Base-by-base conservation (phyloP, 2,888 invertebrate species). In the Cheilosia soror region DNA sequence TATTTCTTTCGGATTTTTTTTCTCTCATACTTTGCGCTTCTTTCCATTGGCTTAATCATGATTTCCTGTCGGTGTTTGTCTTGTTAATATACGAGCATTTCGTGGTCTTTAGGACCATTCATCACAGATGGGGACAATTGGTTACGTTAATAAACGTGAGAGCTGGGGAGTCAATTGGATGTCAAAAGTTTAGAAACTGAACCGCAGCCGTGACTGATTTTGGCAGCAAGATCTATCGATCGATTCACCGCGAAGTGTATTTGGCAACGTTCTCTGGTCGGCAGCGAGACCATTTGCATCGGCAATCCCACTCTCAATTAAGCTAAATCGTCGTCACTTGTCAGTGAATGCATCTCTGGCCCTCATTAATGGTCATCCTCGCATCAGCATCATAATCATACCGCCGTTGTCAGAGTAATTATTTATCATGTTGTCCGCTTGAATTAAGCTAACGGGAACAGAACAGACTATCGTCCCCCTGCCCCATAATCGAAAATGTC, bases 361-460 rank as follows among this genome's bases (percentile, higher is more conserved):
- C 57, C 71, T 71, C 71, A 66, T 78, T 69, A 75, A 69, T 53
- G 65, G 60, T 58, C 58, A 53, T n/a, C n/a, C n/a, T n/a, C n/a
- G n/a, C n/a, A n/a, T 69, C 51, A 29, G 27, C 51, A 25, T 27
- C 27, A 51, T 51, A 27, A 51, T 51, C 15, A 7, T 15, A 20
- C 20, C 20, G 20, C 20, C 27, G n/a, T 27, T 2, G 11, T 51
- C 62, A 42, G 49, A 66, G 84, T 80, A 84, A 84, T 84, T 84
- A 84, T 84, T 84, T 71, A 84, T 80, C 75, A 80, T 80, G 77
- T 53, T 58, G 49, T 63, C 51, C 51, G 66, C 73, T 31, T 51
- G 65, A 78, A 57, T 72, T 77, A 71, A 76, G 77, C 76, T 53
- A 42, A 69, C 31, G 31, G 20, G 29, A 2, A 33, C 25, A n/a